Base-by-base conservation (phyloP, 2,797 vertebrate species). In the Leuciscus waleckii region DNA sequence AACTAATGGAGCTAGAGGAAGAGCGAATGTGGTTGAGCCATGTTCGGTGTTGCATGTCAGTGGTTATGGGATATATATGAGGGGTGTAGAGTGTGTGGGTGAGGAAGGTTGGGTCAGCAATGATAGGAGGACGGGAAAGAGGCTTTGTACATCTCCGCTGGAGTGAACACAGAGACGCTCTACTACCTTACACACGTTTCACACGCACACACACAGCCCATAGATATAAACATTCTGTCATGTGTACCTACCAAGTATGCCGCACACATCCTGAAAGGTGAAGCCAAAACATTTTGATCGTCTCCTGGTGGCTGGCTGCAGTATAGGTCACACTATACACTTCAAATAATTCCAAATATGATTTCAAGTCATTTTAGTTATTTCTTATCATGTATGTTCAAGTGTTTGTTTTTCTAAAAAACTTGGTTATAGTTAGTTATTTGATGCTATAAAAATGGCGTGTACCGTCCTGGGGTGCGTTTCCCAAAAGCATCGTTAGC, bases 1-100 rank as follows among this genome's bases (percentile, higher is more conserved):
- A 51, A 16, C 39, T 82, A 10, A 71, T 51, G 35, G 10, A 21
- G 21, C 41, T 2, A 61, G 11, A 32, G 63, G 4, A 43, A 35
- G 39, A 29, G n/a, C 65, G 75, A 37, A 58, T 79, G 77, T 65
- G 58, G 11, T 26, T 29, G 67, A 63, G 17, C 17, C 37, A 79
- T 46, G 32, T 46, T 70, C 81, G 23, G 54, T 73, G 68, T 73
- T 82, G 69, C 69, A 61, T 82, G 69, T 70, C 58, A 32, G 26
- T 43, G 39, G 77, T 79, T 79, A 29, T 21, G 39, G 0, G 41
- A 41, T 79, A 19, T 29, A 46, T 79, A 21, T 65, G n/a, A 46
- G 58, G 56, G 13, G 6, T 41, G 32, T 14, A n/a, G 32, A 46
- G 39, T 46, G 19, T 37, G 6, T 56, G 21, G 51, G 5, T 41